Evolutionary conservation across 2,113 vertebrate species (phyloP), one percentile per base, ranked within the genome.

Genomic region (Boulengeromyrus knoepffleri): DNA sequence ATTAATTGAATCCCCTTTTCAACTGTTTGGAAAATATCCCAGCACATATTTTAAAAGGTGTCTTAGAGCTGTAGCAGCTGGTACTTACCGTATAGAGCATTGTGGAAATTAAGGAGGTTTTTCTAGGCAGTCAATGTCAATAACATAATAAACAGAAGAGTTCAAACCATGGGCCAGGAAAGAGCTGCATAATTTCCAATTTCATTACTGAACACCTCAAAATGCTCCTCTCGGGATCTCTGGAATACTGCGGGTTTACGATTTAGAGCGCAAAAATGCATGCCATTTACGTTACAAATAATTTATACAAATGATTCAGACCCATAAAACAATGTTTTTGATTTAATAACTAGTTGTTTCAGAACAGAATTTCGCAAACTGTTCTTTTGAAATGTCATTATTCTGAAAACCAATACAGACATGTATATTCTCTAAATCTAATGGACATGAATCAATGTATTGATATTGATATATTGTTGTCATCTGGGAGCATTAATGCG

Each of bases 51-150:
- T 92, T 92, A 93, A 93, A 93, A 88, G 77, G 93, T 93, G 92
- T 90, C 88, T 90, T 90, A 88, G 95, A 93, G 91, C 92, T 88
- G 42, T 80, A 66, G 93, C 96, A 97, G 96, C 95, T 97, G 95
- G 95, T 97, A 66, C 58, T 92, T 91, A 92, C 80, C 70, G 80
- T 58, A 90, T 66, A 3, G 93, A 91, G 36, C 36, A 83, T 56
- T 93, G 91, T 94, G 94, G 92, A 96, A 95, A 96, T 95, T 95
- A 95, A 92, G 92, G 91, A 92, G 0, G 88, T 88, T 90, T 92
- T 93, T 95, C 89, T 93, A 95, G 89, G 88, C 93, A 92, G 93
- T 95, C 90, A 90, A 92, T 91, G 95, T 50, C 74, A 50, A 87
- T 50, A 87, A 87, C n/a, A 87, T 50, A n/a, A 19, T n/a, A 50